phyloP scores from a whole-genome alignment of 2,888 invertebrate genomes.

The Folsomia manolachei region DNA sequence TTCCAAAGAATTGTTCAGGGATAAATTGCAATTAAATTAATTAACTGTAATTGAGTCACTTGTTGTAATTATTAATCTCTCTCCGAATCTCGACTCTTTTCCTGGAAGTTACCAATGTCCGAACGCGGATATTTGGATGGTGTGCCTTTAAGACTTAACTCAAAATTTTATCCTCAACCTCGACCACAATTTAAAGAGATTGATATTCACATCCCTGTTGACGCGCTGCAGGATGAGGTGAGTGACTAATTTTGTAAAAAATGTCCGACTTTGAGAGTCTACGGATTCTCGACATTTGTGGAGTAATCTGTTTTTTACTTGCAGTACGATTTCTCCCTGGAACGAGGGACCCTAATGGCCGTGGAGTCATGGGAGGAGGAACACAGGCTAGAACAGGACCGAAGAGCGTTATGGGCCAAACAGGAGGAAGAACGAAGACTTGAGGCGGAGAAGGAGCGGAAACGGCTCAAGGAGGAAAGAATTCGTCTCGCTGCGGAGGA shows the following conservation, averaged over 20 bases:
- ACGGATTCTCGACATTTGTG: too few relatives aligned
- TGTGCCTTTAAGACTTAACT: constrained; percentile 40
- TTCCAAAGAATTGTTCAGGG: too few relatives aligned
- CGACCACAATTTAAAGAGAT: constrained; percentile 42
- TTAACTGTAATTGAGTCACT: too few relatives aligned
- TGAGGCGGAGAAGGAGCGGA: constrained; percentile 35
- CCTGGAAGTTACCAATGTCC: constrained; percentile 23
- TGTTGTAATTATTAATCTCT: too few relatives aligned
- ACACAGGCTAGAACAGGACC: constrained; percentile 54
- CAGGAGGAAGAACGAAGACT: constrained; percentile 59
- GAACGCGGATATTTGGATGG: constrained; percentile 42
- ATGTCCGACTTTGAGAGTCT: neutral
- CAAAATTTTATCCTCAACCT: constrained; percentile 43
- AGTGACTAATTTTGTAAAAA: constrained; percentile 4
- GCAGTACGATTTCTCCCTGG: constrained; percentile 70
- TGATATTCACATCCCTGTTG: constrained; percentile 46
- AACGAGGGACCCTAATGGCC: constrained; percentile 68
- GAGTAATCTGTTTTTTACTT: constrained; percentile 19
- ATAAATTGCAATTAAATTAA: too few relatives aligned
- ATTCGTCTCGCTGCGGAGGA: neutral
- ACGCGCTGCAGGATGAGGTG: constrained; percentile 46
- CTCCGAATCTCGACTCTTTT: too few relatives aligned
- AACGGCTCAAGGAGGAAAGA: constrained; percentile 19
- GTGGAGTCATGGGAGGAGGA: constrained; percentile 65
- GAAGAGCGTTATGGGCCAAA: constrained; percentile 56